Conservation (phyloP, 2,113 vertebrate genomes). For the Indicator indicator region DNA sequence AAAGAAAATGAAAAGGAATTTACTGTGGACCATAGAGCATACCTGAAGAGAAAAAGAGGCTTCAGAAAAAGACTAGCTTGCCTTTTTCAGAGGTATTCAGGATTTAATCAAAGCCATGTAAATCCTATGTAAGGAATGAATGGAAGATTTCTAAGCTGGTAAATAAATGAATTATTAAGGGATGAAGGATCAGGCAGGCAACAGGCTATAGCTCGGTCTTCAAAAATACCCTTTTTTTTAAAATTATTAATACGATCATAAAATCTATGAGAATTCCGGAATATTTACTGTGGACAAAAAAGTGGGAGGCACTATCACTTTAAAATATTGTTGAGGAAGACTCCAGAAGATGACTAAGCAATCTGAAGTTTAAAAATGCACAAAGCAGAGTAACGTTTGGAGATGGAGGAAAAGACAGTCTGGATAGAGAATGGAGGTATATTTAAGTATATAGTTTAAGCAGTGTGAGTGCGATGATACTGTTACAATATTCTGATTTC, state of each 20-base stretch:
- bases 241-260: background rate
- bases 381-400: background rate
- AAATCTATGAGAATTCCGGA: background rate
- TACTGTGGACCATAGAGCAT: background rate
- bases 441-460: background rate
- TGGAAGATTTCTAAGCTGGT: background rate
- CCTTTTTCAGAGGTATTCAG: background rate
- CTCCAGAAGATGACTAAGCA: background rate
- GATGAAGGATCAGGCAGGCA: background rate
- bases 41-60: background rate
- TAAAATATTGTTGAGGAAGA: background rate
- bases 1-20: background rate
- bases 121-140: background rate
- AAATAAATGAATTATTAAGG: background rate
- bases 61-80: background rate
- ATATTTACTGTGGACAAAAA: background rate
- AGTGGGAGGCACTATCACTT: background rate
- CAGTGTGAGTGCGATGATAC: background rate
- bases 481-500: background rate
- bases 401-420: background rate
- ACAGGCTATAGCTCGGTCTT: background rate
- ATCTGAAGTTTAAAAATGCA: background rate
- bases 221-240: background rate
- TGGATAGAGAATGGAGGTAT: background rate
- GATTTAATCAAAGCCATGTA: background rate